Evolutionary conservation across 2,113 vertebrate species (phyloP).

Genomic region (Psophia crepitans): DNA sequence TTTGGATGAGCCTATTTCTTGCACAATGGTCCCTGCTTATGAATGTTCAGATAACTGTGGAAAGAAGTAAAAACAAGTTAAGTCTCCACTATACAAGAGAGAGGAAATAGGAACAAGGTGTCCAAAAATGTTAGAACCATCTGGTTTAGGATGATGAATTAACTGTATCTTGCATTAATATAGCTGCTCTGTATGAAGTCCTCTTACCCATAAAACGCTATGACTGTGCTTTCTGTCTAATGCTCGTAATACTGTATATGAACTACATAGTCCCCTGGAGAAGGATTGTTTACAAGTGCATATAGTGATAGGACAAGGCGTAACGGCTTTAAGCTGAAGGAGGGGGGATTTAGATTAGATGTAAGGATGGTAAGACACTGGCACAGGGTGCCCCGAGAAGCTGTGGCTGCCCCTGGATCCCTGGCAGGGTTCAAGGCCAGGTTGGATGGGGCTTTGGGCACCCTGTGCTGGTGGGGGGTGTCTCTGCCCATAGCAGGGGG

Average conservation of each 20-base stretch:
- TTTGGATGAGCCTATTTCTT: neutral
- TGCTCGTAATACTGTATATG: neutral
- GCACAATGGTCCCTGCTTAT: neutral
- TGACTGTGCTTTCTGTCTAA: neutral
- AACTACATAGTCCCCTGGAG: neutral
- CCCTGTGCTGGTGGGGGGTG: no score
- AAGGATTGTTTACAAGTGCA: no score
- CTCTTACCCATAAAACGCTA: neutral
- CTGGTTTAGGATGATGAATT: neutral
- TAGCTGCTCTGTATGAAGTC: neutral
- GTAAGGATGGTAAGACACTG: no score
- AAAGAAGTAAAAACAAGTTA: neutral
- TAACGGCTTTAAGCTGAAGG: no score
- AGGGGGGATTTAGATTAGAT: no score
- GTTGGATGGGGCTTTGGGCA: no score
- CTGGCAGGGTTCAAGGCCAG: no score
- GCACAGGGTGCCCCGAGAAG: no score
- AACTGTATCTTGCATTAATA: neutral
- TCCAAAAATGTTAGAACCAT: neutral
- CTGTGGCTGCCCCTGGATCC: no score
- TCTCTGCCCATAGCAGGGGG: no score
- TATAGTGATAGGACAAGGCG: no score
- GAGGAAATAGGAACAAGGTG: neutral
- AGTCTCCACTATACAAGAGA: neutral
- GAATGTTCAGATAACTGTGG: neutral